Percentiles rank a stretch among this genome's conserved stretches.
Evolutionary conservation across 2,797 vertebrate genomes (phyloP).

Genomic region (Liparis tanakae): DNA sequence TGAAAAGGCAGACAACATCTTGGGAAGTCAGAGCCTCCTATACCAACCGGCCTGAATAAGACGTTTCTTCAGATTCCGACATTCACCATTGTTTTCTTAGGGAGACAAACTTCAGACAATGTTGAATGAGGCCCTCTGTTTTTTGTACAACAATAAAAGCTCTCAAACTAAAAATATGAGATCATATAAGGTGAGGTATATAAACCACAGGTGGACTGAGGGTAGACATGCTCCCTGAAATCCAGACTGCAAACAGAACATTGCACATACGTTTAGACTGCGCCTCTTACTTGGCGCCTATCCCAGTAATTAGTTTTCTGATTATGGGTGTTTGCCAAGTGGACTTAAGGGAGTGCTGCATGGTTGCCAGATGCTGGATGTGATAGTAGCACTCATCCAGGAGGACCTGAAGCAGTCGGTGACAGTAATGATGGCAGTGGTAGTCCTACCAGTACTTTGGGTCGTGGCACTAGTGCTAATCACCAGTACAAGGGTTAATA

Average conservation of each 20-base stretch:
- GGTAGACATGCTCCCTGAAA: background rate
- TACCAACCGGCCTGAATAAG: background rate
- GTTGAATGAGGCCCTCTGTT: background rate
- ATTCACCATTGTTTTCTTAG: background rate
- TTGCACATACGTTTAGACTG: background rate
- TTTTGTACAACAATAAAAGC: background rate
- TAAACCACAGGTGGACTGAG: background rate
- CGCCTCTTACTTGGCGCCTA: background rate
- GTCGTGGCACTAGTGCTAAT: background rate
- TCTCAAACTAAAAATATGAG: background rate
- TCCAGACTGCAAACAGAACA: background rate
- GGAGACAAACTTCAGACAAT: background rate
- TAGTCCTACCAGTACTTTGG: background rate
- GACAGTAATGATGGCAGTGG: background rate
- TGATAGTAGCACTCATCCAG: slow-evolving; percentile 4
- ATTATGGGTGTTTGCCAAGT: slow-evolving; percentile 12
- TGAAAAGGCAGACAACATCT: background rate
- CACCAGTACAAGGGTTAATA: background rate
- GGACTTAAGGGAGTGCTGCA: slow-evolving; percentile 2
- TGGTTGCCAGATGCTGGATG: background rate
- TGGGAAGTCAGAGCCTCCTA: background rate
- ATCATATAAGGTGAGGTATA: background rate
- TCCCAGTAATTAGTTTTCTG: slow-evolving; percentile 1
- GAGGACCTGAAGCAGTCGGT: background rate
- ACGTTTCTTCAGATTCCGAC: background rate